A percentile compares a stretch with the other conserved stretches of the same genome.
Conservation (phyloP, 2,888 invertebrate genomes). For the Cataglyphis cursor region DNA sequence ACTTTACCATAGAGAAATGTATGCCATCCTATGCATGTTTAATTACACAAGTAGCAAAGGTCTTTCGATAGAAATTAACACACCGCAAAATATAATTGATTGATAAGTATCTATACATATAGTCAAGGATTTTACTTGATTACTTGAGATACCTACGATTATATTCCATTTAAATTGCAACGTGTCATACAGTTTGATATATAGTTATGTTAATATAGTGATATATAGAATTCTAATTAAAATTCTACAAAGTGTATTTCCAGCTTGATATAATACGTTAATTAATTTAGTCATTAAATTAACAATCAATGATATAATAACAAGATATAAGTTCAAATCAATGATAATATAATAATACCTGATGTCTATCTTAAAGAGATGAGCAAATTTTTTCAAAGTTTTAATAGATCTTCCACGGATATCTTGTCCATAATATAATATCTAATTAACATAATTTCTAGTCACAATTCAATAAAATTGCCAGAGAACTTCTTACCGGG, state of each 20-base stretch:
- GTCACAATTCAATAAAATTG: neutral
- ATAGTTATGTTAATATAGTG: constrained; percentile 6
- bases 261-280: neutral
- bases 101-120: neutral
- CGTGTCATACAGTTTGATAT: neutral
- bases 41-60: constrained; percentile 24
- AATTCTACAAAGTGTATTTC: neutral
- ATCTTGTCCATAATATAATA: neutral
- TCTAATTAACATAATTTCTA: neutral
- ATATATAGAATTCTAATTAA: neutral
- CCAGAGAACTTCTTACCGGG: neutral
- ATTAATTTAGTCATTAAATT: neutral
- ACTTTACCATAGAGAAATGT: constrained; percentile 4
- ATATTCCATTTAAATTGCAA: constrained; percentile 3
- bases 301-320: neutral
- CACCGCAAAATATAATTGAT: constrained; percentile 25
- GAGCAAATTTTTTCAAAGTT: neutral
- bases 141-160: neutral
- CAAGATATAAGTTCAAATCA: no score
- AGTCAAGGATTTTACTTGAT: constrained; percentile 8
- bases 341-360: neutral
- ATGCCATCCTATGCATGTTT: constrained; percentile 19
- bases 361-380: neutral
- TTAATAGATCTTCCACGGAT: neutral
- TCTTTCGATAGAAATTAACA: constrained; percentile 36